Base-by-base conservation (phyloP, 2,888 invertebrate genomes). In the Physocephala rufipes region DNA sequence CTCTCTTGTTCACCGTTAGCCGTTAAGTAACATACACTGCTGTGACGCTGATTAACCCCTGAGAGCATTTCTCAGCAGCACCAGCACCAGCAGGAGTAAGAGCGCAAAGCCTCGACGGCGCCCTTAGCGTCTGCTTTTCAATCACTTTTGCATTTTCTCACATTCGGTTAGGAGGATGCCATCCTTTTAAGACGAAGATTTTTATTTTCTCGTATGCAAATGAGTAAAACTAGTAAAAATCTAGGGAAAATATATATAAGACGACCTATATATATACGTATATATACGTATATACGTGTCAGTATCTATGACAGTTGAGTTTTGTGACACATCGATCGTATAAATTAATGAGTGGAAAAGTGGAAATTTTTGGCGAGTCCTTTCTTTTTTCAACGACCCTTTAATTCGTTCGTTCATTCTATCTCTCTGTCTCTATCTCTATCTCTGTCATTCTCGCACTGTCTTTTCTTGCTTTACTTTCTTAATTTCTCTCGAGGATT, bases 181-280 rank as follows among this genome's bases (percentile, higher is more conserved):
- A 53, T 66, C 66, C 26, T 55, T 66, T 66, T n/a, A n/a, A n/a
- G n/a, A n/a, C n/a, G 36, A 36, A 36, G 36, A 36, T 36, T 9
- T 66, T 55, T 30, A 36, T 66, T 66, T 66, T 55, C 15, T 26
- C 21, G 53, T 66, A 66, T 66, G 66, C 66, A 66, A 66, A 66
- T 66, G 66, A 55, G 66, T 7, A 36, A 64, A 64, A 64, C 43
- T 19, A 2, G 47, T 16, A 24, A 47, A 49, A 64, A 64, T 28
- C 61, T n/a, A 36, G 36, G 36, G 36, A 36, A 36, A 36, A 36
- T 9, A 36, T 36, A 36, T 36, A n/a, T n/a, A n/a, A n/a, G n/a
- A 12, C 12, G 9, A 21, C 55, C n/a, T 16, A 16, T 16, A 16
- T 16, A 16, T 16, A 16, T 12, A 16, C 51, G 16, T 16, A 21